Evolutionary conservation across 2,888 invertebrate species (phyloP).

Genomic region (Troglohyphantes excavatus): DNA sequence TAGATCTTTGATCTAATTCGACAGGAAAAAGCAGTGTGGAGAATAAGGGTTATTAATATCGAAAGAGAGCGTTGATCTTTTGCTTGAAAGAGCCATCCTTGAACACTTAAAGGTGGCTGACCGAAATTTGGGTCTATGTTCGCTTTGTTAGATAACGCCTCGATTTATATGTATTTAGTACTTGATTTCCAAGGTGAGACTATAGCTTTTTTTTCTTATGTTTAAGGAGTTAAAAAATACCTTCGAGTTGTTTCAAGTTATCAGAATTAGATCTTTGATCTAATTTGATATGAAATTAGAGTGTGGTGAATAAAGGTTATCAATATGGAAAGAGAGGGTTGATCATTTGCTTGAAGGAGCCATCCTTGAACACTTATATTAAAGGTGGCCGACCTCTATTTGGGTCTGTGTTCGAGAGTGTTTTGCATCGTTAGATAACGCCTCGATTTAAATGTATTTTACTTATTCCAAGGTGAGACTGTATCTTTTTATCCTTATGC

Average conservation of each 20-base stretch:
- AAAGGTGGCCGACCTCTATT: background rate
- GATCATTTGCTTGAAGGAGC: background rate
- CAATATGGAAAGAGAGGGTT: background rate
- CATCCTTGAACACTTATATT: conserved; percentile 4
- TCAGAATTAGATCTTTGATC: conserved; percentile 11
- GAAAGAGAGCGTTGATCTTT: conserved; percentile 7
- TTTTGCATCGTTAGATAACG: no score
- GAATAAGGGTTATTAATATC: background rate
- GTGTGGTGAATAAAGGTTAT: background rate
- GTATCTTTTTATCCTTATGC: no score
- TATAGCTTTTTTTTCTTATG: no score
- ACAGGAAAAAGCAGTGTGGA: background rate
- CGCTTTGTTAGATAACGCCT: no score
- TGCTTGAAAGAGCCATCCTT: background rate
- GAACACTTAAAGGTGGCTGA: background rate
- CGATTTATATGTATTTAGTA: no score
- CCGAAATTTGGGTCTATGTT: no score
- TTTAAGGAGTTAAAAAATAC: no score
- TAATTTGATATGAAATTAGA: background rate
- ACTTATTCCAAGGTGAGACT: no score
- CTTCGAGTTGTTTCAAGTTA: no score
- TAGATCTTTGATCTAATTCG: conserved; percentile 18
- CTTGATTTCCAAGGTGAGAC: no score
- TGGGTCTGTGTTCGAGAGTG: no score
- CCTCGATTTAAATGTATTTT: no score